A percentile compares a stretch with the other conserved stretches of the same genome.
phyloP scores from a whole-genome alignment of 2,797 vertebrate genomes.

The Fistularia commersonii region DNA sequence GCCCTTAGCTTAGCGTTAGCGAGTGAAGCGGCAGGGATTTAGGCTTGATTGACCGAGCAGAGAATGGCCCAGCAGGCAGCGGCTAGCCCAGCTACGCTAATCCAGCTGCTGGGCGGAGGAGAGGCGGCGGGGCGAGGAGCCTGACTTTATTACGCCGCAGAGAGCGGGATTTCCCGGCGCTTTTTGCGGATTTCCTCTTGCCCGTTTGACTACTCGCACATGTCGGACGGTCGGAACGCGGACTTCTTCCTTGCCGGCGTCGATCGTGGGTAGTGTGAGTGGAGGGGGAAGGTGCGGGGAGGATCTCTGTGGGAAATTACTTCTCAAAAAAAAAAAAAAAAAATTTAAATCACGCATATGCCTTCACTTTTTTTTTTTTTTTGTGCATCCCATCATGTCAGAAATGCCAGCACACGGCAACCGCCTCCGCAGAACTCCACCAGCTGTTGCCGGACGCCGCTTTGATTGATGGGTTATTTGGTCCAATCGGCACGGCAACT shows the following conservation, averaged over 20 bases:
- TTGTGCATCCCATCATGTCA: too few relatives aligned
- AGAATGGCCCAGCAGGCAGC: conserved; percentile 67
- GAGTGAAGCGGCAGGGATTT: conserved; percentile 58
- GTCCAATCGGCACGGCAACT: conserved; percentile 55
- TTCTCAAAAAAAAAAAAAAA: too few relatives aligned
- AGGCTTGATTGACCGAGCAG: conserved; percentile 53
- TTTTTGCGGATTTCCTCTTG: conserved; percentile 48
- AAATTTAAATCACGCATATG: too few relatives aligned
- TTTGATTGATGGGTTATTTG: conserved; percentile 56
- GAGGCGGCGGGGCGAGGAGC: conserved; percentile 30
- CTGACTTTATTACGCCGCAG: conserved; percentile 45
- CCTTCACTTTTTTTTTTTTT: too few relatives aligned
- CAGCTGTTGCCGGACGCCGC: conserved; percentile 21
- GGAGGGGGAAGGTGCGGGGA: conserved; percentile 14
- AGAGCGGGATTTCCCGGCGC: conserved; percentile 41
- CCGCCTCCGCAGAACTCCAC: conserved; percentile 16
- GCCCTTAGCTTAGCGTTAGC: conserved; percentile 52
- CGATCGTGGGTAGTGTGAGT: too few relatives aligned
- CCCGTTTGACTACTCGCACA: conserved; percentile 26
- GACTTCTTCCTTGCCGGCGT: conserved; percentile 22
- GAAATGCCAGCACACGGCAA: conserved; percentile 29
- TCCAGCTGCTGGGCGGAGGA: conserved; percentile 41
- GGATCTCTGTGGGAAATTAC: too few relatives aligned
- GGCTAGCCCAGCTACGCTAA: conserved; percentile 49
- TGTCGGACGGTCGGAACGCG: conserved; percentile 22